These are phyloP conservation scores for Octodon degus DNA, from an alignment of 2,113 vertebrate genomes.

Conservation along the genomic window DNA sequence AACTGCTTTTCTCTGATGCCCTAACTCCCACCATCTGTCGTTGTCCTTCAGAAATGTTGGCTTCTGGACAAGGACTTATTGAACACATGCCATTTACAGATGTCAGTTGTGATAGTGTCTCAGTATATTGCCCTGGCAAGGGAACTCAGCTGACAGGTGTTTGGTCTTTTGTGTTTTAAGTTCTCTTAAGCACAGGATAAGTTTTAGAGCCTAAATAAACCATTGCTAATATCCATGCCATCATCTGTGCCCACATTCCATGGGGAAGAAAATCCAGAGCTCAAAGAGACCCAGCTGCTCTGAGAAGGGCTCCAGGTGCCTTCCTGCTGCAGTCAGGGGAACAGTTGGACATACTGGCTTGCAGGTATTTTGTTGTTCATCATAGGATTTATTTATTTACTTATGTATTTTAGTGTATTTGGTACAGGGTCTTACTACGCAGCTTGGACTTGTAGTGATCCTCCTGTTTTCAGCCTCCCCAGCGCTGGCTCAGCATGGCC, in stretches of 20 bases:
- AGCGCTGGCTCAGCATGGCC: too few species aligned
- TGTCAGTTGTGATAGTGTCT: not conserved
- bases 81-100: not conserved
- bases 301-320: not conserved
- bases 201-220: constrained; percentile 47
- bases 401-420: too few species aligned
- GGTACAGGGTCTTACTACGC: too few species aligned
- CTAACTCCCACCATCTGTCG: not conserved
- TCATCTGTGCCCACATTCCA: not conserved
- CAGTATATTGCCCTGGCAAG: not conserved
- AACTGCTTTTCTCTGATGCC: not conserved
- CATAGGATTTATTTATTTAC: not conserved
- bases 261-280: not conserved
- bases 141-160: not conserved
- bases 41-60: not conserved
- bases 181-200: constrained; percentile 42
- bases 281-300: not conserved
- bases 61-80: not conserved
- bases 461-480: too few species aligned
- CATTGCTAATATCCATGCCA: not conserved
- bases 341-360: not conserved
- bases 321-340: not conserved
- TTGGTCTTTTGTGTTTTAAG: constrained; percentile 6
- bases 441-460: too few species aligned
- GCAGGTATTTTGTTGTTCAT: not conserved